A percentile compares a stretch with the other conserved stretches of the same genome.
Conservation (phyloP, 1,140 invertebrate species). For the Drosophila rufa region DNA sequence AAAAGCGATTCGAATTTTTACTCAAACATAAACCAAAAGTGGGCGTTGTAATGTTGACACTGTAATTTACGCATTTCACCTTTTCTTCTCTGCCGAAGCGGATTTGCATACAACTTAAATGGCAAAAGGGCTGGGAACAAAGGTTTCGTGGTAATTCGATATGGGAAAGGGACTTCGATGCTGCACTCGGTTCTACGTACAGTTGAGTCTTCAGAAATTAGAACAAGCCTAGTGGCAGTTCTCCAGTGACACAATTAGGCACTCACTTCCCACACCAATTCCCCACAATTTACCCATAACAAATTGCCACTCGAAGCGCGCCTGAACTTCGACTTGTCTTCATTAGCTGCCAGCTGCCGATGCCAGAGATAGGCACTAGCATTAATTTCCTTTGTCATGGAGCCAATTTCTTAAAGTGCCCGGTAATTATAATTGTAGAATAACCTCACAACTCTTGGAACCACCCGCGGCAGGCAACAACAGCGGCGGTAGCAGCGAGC, state of each 20-base stretch:
- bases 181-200: constrained; percentile 26
- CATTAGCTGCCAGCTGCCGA: constrained; percentile 55
- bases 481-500: not conserved
- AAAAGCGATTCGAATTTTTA: constrained; percentile 35
- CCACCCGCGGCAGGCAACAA: constrained; percentile 43
- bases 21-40: constrained; percentile 52
- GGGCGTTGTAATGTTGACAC: constrained; percentile 83
- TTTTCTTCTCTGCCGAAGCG: constrained; percentile 42
- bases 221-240: constrained; percentile 3
- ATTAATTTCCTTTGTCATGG: constrained; percentile 43
- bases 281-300: constrained; percentile 59
- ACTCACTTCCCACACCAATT: constrained; percentile 54
- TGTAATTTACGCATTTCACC: constrained; percentile 81
- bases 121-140: constrained; percentile 58
- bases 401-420: constrained; percentile 37
- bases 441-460: constrained; percentile 49
- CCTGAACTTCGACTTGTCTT: constrained; percentile 49
- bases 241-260: constrained; percentile 28
- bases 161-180: constrained; percentile 21
- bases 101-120: constrained; percentile 71
- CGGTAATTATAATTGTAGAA: constrained; percentile 12
- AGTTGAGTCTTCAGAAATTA: constrained; percentile 29
- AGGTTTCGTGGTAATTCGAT: constrained; percentile 58
- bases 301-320: constrained; percentile 55
- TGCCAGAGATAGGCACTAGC: constrained; percentile 47